Evolutionary conservation across 2,888 invertebrate genomes (phyloP), one percentile per base, ranked within the genome.

Genomic region (Arge pagana): DNA sequence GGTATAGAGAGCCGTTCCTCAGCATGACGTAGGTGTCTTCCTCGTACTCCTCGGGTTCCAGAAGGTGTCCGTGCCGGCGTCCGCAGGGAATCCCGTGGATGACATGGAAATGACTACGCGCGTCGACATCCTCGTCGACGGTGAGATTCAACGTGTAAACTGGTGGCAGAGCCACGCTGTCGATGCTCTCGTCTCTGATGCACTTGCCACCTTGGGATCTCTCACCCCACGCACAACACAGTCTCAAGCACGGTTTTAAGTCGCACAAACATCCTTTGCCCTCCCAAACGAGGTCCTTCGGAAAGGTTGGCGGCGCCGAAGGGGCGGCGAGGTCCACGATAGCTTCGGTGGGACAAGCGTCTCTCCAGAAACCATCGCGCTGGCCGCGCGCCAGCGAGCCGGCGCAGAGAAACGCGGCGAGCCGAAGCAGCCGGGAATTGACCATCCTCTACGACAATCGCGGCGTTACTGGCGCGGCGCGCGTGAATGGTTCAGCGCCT

Each of bases 181-280:
- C 15, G n/a, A n/a, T n/a, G n/a, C n/a, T n/a, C n/a, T n/a, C n/a
- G n/a, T n/a, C n/a, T n/a, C n/a, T n/a, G n/a, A n/a, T n/a, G n/a
- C n/a, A n/a, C n/a, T 31, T 6, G 24, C 26, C 3, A 1, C 21
- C 39, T 24, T 28, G 4, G 4, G 6, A 3, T 30, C 19, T 1
- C 7, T 3, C 26, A 7, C 28, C 19, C 2, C 7, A 3, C 26
- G 11, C 28, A n/a, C 28, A 30, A 30, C 43, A 45, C 3, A 45
- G 13, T 5, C 23, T 23, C 23, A 45, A 26, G n/a, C 43, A 45
- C 2, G 43, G 33, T 23, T 45, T 15, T 3, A 45, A 1, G 43
- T 45, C 33, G 43, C 43, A 45, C 33, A 45, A 5, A n/a, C 43
- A 45, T 8, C 33, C n/a, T n/a, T n/a, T n/a, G n/a, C n/a, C n/a